These are phyloP conservation scores for Macrotus californicus DNA, from an alignment of 2,113 vertebrate genomes.

Conservation along the genomic window DNA sequence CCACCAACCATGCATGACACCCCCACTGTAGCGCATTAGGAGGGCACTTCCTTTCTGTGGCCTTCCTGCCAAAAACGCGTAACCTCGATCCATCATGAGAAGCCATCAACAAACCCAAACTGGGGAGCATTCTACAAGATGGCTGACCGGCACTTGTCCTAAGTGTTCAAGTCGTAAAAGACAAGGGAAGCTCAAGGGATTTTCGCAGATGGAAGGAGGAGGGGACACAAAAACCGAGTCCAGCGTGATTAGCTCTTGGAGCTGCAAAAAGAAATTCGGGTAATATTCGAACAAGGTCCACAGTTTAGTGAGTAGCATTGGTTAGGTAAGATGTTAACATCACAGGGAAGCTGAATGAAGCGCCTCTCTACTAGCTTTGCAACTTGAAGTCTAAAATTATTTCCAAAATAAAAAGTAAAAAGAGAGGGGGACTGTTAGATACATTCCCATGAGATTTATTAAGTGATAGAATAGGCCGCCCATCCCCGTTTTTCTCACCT, in stretches of 20 bases:
- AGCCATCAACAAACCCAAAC: not conserved
- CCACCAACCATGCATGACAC: rapidly evolving
- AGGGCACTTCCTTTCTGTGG: not conserved
- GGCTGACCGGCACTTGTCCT: not conserved
- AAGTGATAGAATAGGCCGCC: not conserved
- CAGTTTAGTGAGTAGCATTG: not conserved
- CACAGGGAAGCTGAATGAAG: not conserved
- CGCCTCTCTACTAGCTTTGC: not conserved
- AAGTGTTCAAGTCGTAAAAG: not conserved
- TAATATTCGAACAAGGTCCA: too few species aligned
- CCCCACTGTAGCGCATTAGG: not conserved
- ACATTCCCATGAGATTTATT: not conserved
- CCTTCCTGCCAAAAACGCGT: not conserved
- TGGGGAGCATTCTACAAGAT: not conserved
- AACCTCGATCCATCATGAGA: not conserved
- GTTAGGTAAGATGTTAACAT: not conserved
- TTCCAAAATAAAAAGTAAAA: not conserved
- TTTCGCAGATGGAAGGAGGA: not conserved
- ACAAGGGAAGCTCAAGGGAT: not conserved
- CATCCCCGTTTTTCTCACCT: not conserved
- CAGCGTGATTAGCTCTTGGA: not conserved
- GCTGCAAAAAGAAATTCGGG: not conserved
- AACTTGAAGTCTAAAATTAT: not conserved
- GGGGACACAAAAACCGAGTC: not conserved
- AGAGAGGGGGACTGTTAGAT: not conserved